Base-by-base conservation (phyloP, 2,888 invertebrate genomes). In the Spodoptera picta region DNA sequence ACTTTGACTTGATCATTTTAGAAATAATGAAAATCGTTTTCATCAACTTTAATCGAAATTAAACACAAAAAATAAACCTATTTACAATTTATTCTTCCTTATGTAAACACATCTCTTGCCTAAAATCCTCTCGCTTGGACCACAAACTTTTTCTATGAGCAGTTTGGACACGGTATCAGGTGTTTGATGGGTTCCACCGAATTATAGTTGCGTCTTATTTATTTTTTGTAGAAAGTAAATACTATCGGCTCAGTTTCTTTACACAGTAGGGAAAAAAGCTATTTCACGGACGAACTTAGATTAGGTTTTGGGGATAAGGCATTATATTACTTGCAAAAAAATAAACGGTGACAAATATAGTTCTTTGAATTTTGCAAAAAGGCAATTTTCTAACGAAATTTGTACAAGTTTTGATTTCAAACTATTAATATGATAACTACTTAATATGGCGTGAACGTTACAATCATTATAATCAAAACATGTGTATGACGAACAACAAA, bases 91-190 rank as follows among this genome's bases (percentile, higher is more conserved):
- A 1, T 31, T 4, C 31, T 31, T 31, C 31, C 6, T 31, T 31
- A 6, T 6, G 31, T 31, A 31, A 31, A 31, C 31, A 31, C 3
- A 19, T 19, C 19, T 2, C 19, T 19, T 19, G 19, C 19, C 56
- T 14, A 36, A 0, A 44, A 0, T 23, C 23, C 31, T 9, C 1
- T 48, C 19, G 50, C 69, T 84, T 84, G 55, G 0, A 64, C 78
- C 79, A 70, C 24, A 49, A 31, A 5, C 50, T 67, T 81, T 85
- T 80, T 79, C 73, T 73, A 76, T 78, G 81, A 81, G 77, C 68
- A 73, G 68, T 81, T 86, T 78, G 75, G 83, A 79, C 81, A 80
- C 73, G 80, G 82, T 83, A 73, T 87, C 83, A 73, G 79, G 79
- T 87, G 79, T 82, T 83, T 79, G 80, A 81, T 82, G 76, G 75